These are phyloP conservation scores for Clanis bilineata DNA, from an alignment of 2,888 invertebrate species.

Conservation along the genomic window DNA sequence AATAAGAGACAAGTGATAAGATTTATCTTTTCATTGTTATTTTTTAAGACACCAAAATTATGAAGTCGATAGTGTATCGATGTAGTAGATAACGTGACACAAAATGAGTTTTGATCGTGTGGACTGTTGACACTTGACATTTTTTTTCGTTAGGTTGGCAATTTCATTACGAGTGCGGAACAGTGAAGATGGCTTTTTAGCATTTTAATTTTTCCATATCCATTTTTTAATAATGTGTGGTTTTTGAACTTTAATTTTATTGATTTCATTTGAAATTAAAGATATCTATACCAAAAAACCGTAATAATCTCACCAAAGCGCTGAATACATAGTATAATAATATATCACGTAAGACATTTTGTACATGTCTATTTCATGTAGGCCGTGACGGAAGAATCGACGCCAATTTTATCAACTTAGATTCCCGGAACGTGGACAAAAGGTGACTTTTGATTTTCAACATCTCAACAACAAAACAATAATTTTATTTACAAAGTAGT, in stretches of 20 bases:
- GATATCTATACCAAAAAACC: not conserved
- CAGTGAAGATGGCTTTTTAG: not conserved
- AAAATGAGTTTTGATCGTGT: too few species aligned
- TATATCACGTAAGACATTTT: not conserved
- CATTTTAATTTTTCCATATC: not conserved
- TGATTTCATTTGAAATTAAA: not conserved
- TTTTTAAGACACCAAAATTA: too few species aligned
- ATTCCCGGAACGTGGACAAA: slow-evolving; percentile 17
- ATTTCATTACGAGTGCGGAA: not conserved
- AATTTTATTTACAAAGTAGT: too few species aligned
- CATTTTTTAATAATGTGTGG: not conserved
- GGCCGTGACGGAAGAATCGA: not conserved
- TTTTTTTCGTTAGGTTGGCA: not conserved
- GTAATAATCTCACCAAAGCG: too few species aligned
- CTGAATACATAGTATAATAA: too few species aligned
- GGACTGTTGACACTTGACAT: not conserved
- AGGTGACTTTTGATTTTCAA: slow-evolving; percentile 12
- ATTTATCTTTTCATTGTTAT: too few species aligned
- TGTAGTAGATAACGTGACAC: too few species aligned
- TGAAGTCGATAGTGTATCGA: too few species aligned
- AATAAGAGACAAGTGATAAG: too few species aligned
- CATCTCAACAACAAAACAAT: not conserved
- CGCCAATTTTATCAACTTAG: slow-evolving; percentile 15
- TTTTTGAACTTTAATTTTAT: not conserved
- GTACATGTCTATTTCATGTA: not conserved